These are phyloP conservation scores for Sesamia inferens DNA, from an alignment of 2,888 invertebrate species.

Conservation along the genomic window DNA sequence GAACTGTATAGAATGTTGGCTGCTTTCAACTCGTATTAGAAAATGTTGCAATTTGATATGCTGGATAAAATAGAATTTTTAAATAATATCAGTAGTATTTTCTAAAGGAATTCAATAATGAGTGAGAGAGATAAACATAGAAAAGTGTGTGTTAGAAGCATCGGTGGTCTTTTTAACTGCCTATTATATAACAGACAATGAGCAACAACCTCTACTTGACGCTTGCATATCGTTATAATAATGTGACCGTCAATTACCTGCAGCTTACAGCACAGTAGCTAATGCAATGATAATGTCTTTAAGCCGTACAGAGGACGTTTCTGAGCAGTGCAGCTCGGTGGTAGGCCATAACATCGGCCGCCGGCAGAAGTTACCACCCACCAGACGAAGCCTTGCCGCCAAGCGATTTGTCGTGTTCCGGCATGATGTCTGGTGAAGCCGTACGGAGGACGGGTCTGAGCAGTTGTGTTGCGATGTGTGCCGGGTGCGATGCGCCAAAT, in stretches of 20 bases:
- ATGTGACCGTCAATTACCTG: slow-evolving; percentile 1
- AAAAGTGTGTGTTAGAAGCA: background rate
- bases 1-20: slow-evolving; percentile 9
- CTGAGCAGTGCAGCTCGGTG: no score
- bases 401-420: no score
- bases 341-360: no score
- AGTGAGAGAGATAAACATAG: background rate
- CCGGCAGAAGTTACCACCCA: no score
- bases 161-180: slow-evolving; percentile 22
- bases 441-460: no score
- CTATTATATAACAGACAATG: slow-evolving; percentile 24
- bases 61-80: background rate
- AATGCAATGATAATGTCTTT: background rate
- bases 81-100: no score
- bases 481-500: no score
- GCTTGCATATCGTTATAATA: slow-evolving; percentile 17
- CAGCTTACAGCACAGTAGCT: background rate
- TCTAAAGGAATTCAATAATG: background rate
- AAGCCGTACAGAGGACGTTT: background rate
- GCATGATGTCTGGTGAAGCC: no score
- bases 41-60: slow-evolving; percentile 6
- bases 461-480: no score
- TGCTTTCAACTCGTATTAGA: slow-evolving; percentile 1
- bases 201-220: slow-evolving; percentile 12
- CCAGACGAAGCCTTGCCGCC: no score